phyloP scores from a whole-genome alignment of 2,888 invertebrate species.

The Drosophila neoperkinsi region DNA sequence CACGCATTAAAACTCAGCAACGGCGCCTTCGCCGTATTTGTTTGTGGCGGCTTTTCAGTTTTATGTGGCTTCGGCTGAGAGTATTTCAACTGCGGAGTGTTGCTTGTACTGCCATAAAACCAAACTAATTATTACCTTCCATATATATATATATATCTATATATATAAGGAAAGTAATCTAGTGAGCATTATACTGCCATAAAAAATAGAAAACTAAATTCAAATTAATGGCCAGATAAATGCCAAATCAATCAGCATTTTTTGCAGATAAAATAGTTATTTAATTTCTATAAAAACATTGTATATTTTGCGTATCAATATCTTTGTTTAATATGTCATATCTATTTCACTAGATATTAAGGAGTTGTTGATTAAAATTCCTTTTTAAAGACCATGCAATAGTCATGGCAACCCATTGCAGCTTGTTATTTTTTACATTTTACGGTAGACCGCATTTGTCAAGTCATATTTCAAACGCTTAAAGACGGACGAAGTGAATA shows the following conservation, averaged over 20 bases:
- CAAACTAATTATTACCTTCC: background rate
- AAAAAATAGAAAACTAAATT: background rate
- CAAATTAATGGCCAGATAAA: background rate
- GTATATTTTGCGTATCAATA: too few species aligned
- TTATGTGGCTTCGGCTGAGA: conserved; percentile 2
- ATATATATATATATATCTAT: background rate
- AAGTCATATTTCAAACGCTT: conserved; percentile 29
- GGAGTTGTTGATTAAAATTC: background rate
- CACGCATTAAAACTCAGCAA: conserved; percentile 65
- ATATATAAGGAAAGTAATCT: background rate
- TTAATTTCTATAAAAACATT: too few species aligned
- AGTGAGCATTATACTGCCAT: too few species aligned
- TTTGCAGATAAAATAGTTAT: background rate
- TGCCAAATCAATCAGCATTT: background rate
- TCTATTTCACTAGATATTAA: background rate
- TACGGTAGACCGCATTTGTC: too few species aligned
- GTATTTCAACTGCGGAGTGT: conserved; percentile 16
- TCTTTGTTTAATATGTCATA: background rate
- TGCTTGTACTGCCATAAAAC: background rate
- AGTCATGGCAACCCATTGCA: background rate
- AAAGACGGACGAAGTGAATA: conserved; percentile 18
- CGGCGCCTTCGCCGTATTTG: conserved; percentile 16
- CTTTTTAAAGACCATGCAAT: conserved; percentile 6
- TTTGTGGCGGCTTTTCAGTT: conserved; percentile 23
- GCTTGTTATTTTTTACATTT: conserved; percentile 24